A percentile compares a stretch with the other conserved stretches of the same genome.
Conservation (phyloP, 2,888 invertebrate species). For the Temnothorax ravouxi region DNA sequence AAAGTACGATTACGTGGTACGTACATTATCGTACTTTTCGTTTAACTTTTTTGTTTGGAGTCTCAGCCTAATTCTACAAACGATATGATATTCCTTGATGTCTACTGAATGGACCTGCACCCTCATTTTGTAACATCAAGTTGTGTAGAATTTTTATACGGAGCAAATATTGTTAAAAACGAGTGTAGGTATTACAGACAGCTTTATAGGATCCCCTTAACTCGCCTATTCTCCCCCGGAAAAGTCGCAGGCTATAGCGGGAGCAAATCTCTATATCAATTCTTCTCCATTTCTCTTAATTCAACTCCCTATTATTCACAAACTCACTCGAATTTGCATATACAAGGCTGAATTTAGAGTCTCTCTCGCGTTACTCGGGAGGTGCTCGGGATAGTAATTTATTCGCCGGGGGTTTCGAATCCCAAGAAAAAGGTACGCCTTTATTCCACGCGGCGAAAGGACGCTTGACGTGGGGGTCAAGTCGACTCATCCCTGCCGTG, state of each 20-base stretch:
- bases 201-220: no score
- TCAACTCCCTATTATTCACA: conserved; percentile 24
- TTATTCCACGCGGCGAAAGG: neutral
- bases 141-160: no score
- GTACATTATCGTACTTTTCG: no score
- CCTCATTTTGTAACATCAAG: no score
- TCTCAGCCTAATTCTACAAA: no score
- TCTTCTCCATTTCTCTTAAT: conserved; percentile 8
- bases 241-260: neutral
- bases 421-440: neutral
- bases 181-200: no score
- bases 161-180: no score
- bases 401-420: neutral
- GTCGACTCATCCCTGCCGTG: neutral
- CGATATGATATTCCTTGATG: no score
- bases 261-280: conserved; percentile 5
- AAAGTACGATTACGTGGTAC: no score
- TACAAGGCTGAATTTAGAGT: neutral
- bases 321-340: conserved; percentile 7
- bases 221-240: neutral
- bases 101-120: no score
- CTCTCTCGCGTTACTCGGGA: neutral
- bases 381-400: neutral
- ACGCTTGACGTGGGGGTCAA: neutral
- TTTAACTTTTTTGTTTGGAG: no score